Base-by-base conservation (phyloP, 2,797 vertebrate genomes). In the Garrulus glandarius region DNA sequence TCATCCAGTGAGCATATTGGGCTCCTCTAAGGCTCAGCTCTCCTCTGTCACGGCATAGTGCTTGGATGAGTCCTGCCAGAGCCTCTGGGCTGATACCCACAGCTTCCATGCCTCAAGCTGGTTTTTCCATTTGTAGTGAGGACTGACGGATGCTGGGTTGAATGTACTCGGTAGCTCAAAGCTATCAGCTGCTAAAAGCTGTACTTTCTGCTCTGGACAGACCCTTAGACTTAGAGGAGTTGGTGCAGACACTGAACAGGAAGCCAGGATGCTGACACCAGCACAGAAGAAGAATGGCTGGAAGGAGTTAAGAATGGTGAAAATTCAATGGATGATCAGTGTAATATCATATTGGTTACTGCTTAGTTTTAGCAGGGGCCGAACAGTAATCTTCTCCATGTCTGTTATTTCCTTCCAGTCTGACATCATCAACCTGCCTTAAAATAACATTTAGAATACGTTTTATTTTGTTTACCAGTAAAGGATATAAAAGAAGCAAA, bases 381-480 rank as follows among this genome's bases (percentile, higher is more conserved):
- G 49, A 74, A 50, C n/a, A n/a, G 32, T 92, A 68, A 87, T 30
- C 41, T 60, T 71, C 16, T 24, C 39, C 7, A 7, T 64, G 27
- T 85, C 23, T 11, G 9, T 72, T 87, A 16, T 79, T 70, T 87
- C 23, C 21, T 93, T 85, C 56, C 49, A 64, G 37, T 56, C 39
- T 89, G 47, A 79, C 32, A 72, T 86, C 41, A 70, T 89, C 86
- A 63, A 30, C 29, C 30, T 94, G 39, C 23, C 75, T 93, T 93
- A 92, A 93, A 87, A 93, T 74, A 92, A 80, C 61, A 24, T 91
- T 65, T 94, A 27, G 83, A 81, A 59, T 80, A 69, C 0, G 0
- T 46, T 90, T 84, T 81, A n/a, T 67, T 91, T 96, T 94, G 56
- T 89, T 93, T 93, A 80, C 82, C 87, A 61, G 87, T 83, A 68